Percentiles rank a stretch among this genome's conserved stretches.
These are phyloP conservation scores for Labia minor DNA, from an alignment of 2,888 invertebrate genomes.

Conservation along the genomic window DNA sequence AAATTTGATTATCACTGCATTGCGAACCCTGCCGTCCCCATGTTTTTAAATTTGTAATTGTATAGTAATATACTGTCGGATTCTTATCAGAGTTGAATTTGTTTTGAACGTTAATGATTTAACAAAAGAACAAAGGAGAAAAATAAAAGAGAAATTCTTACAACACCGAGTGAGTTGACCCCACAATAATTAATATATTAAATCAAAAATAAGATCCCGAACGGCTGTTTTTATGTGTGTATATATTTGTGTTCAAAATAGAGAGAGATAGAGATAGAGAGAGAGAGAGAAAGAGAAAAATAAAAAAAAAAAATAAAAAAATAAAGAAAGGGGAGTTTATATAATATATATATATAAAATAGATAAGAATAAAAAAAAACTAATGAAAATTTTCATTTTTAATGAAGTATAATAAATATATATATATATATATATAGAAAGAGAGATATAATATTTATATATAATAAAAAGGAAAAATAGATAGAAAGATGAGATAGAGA, in stretches of 20 bases:
- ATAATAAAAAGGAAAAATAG: too few relatives aligned
- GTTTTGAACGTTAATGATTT: constrained; percentile 5
- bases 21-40: background rate
- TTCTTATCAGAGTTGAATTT: background rate
- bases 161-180: constrained; percentile 9
- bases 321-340: too few relatives aligned
- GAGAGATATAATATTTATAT: constrained; percentile 32
- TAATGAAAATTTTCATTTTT: constrained; percentile 26
- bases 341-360: constrained; percentile 19
- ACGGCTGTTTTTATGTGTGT: background rate
- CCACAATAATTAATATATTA: background rate
- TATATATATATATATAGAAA: constrained; percentile 24
- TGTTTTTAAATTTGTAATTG: background rate
- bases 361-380: constrained; percentile 21
- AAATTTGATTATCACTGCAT: too few relatives aligned
- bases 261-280: background rate
- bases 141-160: background rate
- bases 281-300: background rate
- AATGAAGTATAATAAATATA: constrained; percentile 29
- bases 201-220: background rate
- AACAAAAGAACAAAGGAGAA: background rate
- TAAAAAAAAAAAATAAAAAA: constrained; percentile 23
- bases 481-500: too few relatives aligned
- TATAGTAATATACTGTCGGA: too few relatives aligned
- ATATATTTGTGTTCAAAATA: background rate